Percentiles rank a stretch among this genome's conserved stretches.
Evolutionary conservation across 2,888 invertebrate genomes (phyloP).

Genomic region (Lacanobia wlatinum): DNA sequence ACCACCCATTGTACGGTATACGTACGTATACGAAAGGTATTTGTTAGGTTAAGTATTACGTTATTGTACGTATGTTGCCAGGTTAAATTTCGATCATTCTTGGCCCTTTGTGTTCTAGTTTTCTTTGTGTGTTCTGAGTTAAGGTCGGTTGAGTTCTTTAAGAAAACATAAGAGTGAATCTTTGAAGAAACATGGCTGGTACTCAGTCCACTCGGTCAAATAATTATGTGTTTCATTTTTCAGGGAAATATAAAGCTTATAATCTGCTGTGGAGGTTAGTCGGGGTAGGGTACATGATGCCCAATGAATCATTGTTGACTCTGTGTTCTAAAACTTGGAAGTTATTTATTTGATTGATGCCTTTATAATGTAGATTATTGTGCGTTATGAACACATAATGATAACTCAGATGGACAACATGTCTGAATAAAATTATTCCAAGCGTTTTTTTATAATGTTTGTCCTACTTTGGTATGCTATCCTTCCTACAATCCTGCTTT

Average conservation of each 20-base stretch:
- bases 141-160: background rate
- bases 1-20: conserved; percentile 38
- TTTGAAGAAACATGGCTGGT: background rate
- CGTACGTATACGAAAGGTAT: conserved; percentile 39
- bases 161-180: background rate
- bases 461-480: background rate
- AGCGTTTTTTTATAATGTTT: background rate
- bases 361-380: background rate
- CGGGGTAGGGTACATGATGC: background rate
- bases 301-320: background rate
- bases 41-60: conserved; percentile 32
- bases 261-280: background rate
- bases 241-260: background rate
- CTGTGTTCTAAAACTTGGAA: background rate
- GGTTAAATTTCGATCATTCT: conserved; percentile 27
- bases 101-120: conserved; percentile 13
- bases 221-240: background rate
- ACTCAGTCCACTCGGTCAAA: background rate
- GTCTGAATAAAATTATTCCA: background rate
- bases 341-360: background rate
- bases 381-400: background rate
- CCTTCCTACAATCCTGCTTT: background rate
- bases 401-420: background rate
- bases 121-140: conserved; percentile 23
- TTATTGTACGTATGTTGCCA: conserved; percentile 20